Base-by-base conservation (phyloP, 1,140 invertebrate species). In the Anoplolepis gracilipes region DNA sequence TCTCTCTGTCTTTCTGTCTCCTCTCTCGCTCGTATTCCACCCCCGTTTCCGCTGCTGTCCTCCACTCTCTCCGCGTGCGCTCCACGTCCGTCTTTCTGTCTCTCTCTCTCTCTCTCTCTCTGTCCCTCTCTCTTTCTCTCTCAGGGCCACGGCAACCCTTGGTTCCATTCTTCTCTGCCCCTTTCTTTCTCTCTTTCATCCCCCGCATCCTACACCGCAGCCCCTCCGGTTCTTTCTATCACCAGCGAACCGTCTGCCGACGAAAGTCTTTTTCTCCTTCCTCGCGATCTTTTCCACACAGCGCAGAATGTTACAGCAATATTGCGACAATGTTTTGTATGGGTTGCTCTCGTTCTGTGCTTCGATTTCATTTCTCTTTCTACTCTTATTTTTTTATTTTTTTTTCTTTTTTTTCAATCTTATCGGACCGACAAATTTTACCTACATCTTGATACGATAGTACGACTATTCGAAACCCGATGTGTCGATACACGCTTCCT, bases 361-460 rank as follows among this genome's bases (percentile, higher is more conserved):
- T 5, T 81, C 53, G 59, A 53, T 65, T 72, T 81, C 25, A 39
- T 57, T n/a, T 67, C 53, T 59, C 78, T 59, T 59, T 36, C 77
- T 59, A 77, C 55, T 73, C 81, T 76, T 78, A 72, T 36, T 61
- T 33, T n/a, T n/a, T n/a, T n/a, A n/a, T n/a, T n/a, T n/a, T n/a
- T n/a, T n/a, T n/a, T n/a, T n/a, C n/a, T n/a, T n/a, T n/a, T n/a
- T n/a, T 42, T 49, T 86, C 62, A 72, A 73, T 86, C 64, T 88
- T 84, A 78, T 87, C 73, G 53, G 62, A 39, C 46, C 53, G 65
- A 25, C 22, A 67, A 92, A 89, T 88, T 93, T 92, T 89, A 91
- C 90, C 91, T 92, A 93, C 87, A 91, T 92, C 91, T 88, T 88
- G 85, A 91, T 78, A 64, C 30, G 53, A 76, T 55, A 61, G 87